Percentiles rank a stretch among this genome's conserved stretches.
These are phyloP conservation scores for Ypsolopha scabrella DNA, from an alignment of 2,888 invertebrate species.

Conservation along the genomic window DNA sequence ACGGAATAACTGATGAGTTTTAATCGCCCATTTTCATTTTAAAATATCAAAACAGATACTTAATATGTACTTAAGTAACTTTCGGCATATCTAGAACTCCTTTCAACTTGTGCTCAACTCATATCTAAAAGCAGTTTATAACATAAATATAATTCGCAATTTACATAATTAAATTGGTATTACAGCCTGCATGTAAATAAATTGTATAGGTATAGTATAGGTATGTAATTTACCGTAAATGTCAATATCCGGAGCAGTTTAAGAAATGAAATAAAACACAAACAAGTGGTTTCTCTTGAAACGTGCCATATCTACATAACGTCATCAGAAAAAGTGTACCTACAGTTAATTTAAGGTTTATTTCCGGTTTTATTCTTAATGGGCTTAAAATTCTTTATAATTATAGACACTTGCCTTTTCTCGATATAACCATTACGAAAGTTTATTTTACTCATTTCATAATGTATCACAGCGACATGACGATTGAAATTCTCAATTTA, in stretches of 20 bases:
- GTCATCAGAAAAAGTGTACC: slow-evolving; percentile 51
- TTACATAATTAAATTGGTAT: too few species aligned
- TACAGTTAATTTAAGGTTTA: slow-evolving; percentile 44
- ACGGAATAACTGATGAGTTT: too few species aligned
- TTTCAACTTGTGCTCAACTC: too few species aligned
- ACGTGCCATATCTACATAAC: slow-evolving; percentile 33
- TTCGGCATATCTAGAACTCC: too few species aligned
- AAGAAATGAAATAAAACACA: slow-evolving; percentile 46
- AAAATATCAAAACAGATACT: too few species aligned
- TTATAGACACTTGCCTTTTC: slow-evolving; percentile 20
- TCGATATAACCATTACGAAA: slow-evolving; percentile 39
- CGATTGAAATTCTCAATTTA: slow-evolving; percentile 24
- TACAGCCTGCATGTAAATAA: too few species aligned
- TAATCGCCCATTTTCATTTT: too few species aligned
- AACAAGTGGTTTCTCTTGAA: slow-evolving; percentile 48
- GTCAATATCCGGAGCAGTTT: slow-evolving; percentile 54
- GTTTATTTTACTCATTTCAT: slow-evolving; percentile 20
- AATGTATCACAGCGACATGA: slow-evolving; percentile 27
- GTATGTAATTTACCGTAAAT: slow-evolving; percentile 10
- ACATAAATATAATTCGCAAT: too few species aligned
- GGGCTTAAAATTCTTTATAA: slow-evolving; percentile 5
- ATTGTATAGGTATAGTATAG: too few species aligned
- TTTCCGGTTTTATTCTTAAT: slow-evolving; percentile 36
- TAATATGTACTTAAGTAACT: too few species aligned
- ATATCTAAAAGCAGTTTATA: too few species aligned